These are phyloP conservation scores for Euschistus heros DNA, from an alignment of 1,140 invertebrate genomes.

Conservation along the genomic window DNA sequence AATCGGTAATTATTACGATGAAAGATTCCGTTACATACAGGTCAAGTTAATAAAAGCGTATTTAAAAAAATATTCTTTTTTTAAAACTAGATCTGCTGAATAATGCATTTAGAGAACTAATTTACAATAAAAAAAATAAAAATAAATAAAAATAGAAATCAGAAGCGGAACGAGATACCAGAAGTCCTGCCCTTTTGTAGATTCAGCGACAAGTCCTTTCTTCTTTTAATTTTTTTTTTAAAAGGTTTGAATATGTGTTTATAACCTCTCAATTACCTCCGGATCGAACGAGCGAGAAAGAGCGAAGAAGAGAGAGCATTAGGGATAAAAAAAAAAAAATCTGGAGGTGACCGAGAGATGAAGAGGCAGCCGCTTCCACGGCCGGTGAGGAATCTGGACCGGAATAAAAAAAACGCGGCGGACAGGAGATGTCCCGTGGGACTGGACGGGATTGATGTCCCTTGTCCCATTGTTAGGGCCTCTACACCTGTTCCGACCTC, in stretches of 20 bases:
- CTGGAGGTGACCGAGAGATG: background rate
- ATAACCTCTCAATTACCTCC: background rate
- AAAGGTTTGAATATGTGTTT: background rate
- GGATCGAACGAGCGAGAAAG: background rate
- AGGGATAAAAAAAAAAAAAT: background rate
- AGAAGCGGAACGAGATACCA: too few species aligned
- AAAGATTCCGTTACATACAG: too few species aligned
- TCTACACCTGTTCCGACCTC: constrained; percentile 4
- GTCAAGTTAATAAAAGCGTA: too few species aligned
- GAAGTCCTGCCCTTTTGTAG: too few species aligned
- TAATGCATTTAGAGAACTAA: too few species aligned
- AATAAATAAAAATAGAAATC: too few species aligned
- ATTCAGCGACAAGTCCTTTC: too few species aligned
- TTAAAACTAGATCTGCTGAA: too few species aligned
- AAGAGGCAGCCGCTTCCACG: background rate
- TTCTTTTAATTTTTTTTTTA: too few species aligned
- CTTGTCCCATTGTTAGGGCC: background rate
- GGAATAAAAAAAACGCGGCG: background rate
- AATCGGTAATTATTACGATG: too few species aligned
- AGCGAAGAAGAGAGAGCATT: background rate
- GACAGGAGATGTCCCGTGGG: background rate
- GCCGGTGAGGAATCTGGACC: background rate
- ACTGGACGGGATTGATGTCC: background rate
- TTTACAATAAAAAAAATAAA: too few species aligned
- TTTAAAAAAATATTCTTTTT: too few species aligned